Base-by-base conservation (phyloP, 1,140 invertebrate genomes). In the Littorina saxatilis region DNA sequence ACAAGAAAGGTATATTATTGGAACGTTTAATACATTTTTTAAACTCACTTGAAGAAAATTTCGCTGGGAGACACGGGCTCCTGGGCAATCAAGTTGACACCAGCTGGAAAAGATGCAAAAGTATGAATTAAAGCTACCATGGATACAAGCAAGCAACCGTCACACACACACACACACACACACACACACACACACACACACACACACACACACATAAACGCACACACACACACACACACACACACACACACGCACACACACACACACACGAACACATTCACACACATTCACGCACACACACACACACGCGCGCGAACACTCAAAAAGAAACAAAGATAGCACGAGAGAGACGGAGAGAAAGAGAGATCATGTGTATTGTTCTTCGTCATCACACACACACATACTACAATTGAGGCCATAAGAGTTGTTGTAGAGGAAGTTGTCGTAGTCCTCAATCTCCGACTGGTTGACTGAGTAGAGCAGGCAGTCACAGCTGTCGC, bases 401-500 rank as follows among this genome's bases (percentile, higher is more conserved):
- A 61, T 32, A 83, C 82, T 79, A 70, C 82, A 83, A 40, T 83
- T 75, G 2, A 83, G 17, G 35, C 55, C 82, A n/a, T 50, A 61
- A 7, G 50, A 43, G 43, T 79, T 78, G n/a, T 78, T 58, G 15
- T 27, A n/a, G 17, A 7, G n/a, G 35, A 39, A 50, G 13, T 43
- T 63, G 52, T 63, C 40, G 35, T 66, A 61, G 1, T 50, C 52
- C 23, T 37, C 47, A 0, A 23, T 23, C 17, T 73, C 50, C 52
- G n/a, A 39, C 20, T 43, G 5, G 7, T 35, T 58, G 29, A 17
- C 15, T 2, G 37, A 17, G n/a, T 80, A 83, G 32, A 72, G 23
- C 15, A 76, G 50, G 50, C 82, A 83, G 92, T 88, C 88, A 86
- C 91, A 92, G 2, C 82, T 68, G 70, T 87, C 85, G 81, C 91